Conservation (phyloP, 2,113 vertebrate species). For the Seriola aureovittata region DNA sequence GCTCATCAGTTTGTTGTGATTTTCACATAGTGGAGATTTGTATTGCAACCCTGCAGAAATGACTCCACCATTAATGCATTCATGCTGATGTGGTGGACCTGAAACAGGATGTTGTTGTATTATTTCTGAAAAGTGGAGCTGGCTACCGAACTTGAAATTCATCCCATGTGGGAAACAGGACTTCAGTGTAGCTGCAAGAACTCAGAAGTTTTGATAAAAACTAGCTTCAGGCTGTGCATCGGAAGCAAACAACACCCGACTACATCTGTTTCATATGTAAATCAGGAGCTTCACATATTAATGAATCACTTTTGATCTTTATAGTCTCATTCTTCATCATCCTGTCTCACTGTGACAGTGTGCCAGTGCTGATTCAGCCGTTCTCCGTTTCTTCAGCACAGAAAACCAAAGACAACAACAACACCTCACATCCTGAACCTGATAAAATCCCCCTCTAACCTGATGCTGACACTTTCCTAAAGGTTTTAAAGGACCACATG, state of each 20-base stretch:
- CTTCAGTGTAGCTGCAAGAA: background rate
- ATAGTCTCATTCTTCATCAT: background rate
- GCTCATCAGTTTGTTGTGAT: background rate
- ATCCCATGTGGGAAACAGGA: background rate
- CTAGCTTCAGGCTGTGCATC: background rate
- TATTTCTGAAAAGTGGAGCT: background rate
- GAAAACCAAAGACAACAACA: background rate
- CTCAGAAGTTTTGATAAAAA: background rate
- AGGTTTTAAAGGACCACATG: background rate
- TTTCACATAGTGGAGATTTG: background rate
- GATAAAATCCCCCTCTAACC: background rate
- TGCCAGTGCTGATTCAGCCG: background rate
- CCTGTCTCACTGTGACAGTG: background rate
- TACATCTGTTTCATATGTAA: background rate
- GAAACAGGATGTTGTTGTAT: background rate
- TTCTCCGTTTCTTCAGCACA: background rate
- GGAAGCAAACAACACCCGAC: background rate
- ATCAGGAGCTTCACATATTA: background rate
- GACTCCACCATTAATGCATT: background rate
- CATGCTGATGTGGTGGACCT: background rate
- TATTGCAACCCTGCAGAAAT: too few species aligned
- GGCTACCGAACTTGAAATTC: background rate
- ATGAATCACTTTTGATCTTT: background rate
- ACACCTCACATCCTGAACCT: background rate
- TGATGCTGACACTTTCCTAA: background rate